Percentiles rank a stretch among this genome's conserved stretches.
Conservation (phyloP, 2,888 invertebrate species). For the Zonitis immaculata region DNA sequence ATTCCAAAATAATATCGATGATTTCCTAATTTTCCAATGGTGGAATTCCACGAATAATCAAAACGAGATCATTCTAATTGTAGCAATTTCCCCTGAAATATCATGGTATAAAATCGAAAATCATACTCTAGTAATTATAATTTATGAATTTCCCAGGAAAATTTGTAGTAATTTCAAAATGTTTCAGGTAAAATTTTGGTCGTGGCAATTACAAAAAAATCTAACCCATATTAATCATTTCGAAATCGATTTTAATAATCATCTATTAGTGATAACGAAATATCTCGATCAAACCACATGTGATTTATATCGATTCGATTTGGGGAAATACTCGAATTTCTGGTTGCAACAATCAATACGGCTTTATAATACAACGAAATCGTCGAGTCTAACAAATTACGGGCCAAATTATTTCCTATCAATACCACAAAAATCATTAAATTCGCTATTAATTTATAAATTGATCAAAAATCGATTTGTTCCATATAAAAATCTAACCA, state of each 20-base stretch:
- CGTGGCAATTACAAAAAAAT: slow-evolving; percentile 20
- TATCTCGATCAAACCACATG: slow-evolving; percentile 22
- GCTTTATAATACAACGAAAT: slow-evolving; percentile 29
- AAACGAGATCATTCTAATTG: slow-evolving; percentile 5
- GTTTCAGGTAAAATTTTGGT: slow-evolving; percentile 25
- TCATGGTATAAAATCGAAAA: slow-evolving; percentile 1
- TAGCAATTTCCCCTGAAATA: slow-evolving; percentile 2
- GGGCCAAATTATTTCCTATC: slow-evolving; percentile 34
- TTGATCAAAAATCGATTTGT: slow-evolving; percentile 30
- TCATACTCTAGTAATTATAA: not conserved
- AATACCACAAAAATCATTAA: slow-evolving; percentile 35
- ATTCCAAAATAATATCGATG: not conserved
- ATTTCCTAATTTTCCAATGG: not conserved
- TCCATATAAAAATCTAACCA: slow-evolving; percentile 31
- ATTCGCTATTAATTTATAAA: slow-evolving; percentile 35
- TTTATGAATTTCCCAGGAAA: not conserved
- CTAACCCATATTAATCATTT: slow-evolving; percentile 33
- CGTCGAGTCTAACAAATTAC: slow-evolving; percentile 33
- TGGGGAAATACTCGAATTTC: slow-evolving; percentile 26
- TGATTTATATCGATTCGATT: slow-evolving; percentile 43
- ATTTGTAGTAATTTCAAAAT: slow-evolving; percentile 6
- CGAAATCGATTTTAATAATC: slow-evolving; percentile 27
- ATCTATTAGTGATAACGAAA: slow-evolving; percentile 35
- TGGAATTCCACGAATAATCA: not conserved
- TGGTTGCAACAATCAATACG: slow-evolving; percentile 38